Conservation (phyloP, 2,113 vertebrate genomes). For the Ophiodon elongatus region DNA sequence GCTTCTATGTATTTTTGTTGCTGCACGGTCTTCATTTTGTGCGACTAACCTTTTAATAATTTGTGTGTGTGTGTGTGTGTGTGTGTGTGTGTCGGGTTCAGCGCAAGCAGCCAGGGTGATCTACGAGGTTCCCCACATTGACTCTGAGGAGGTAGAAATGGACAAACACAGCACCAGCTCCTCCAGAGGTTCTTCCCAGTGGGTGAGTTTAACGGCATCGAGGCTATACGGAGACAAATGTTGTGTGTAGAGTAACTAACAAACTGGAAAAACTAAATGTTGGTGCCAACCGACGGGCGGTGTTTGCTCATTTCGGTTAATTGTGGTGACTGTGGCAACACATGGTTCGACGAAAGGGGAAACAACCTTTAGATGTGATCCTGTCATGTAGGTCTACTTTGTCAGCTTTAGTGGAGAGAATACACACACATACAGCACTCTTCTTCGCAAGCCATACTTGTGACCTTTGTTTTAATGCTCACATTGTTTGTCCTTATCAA, state of each 20-base stretch:
- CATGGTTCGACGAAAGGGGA: background rate
- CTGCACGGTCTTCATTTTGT: background rate
- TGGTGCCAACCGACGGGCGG: background rate
- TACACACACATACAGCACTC: background rate
- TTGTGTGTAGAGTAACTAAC: background rate
- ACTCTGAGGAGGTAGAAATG: constrained; percentile 58
- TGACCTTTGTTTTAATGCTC: background rate
- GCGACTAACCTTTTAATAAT: background rate
- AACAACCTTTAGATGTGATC: background rate
- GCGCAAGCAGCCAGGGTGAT: constrained; percentile 64
- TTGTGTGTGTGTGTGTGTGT: constrained; percentile 7
- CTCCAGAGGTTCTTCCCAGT: constrained; percentile 67
- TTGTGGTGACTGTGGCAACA: too few relatives aligned
- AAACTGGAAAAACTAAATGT: background rate
- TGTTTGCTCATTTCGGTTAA: background rate
- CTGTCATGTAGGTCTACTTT: background rate
- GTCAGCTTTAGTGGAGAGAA: background rate
- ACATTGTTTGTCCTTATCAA: background rate
- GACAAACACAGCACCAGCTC: constrained; percentile 72
- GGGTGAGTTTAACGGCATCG: constrained; percentile 61
- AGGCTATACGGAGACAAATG: background rate
- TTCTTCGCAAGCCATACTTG: background rate
- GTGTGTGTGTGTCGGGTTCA: constrained; percentile 15
- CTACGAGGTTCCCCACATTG: constrained; percentile 67
- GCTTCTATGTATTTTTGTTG: background rate